Evolutionary conservation across 1,140 invertebrate genomes (phyloP), one percentile per base, ranked within the genome.

Genomic region (Drosophila baimaii): DNA sequence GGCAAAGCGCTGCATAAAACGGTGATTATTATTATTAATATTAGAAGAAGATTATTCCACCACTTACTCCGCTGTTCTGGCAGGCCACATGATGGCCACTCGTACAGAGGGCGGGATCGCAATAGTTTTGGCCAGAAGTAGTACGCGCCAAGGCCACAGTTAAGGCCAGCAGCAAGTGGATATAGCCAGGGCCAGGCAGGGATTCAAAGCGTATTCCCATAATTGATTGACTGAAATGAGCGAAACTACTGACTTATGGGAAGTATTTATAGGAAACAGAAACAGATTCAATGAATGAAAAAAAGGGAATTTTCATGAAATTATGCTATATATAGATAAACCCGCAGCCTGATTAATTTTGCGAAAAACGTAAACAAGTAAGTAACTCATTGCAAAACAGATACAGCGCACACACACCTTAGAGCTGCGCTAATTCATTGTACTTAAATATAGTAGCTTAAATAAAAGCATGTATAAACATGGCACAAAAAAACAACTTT

Each of bases 31-130:
- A 3, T 9, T 21, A 15, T 17, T 9, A 41, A 19, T 9, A 33
- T 47, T 7, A 3, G 39, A 3, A 5, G 5, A 39, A n/a, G n/a
- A n/a, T n/a, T n/a, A n/a, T n/a, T n/a, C n/a, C n/a, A n/a, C 15
- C 2, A 84, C 85, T 89, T 77, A 90, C 86, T 3, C 86, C 86
- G 41, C 59, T 90, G 41, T 71, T 81, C 43, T 70, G 63, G 15
- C 86, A 90, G 47, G 73, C 86, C 5, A 90, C 65, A 31, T 90
- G 86, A n/a, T 51, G 21, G 8, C 77, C 84, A 19, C 39, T 63
- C 15, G 76, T 64, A 55, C 83, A 88, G 3, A 88, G 56, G 0
- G 61, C 51, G 0, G 83, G 79, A 56, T 88, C 84, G n/a, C 83
- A 88, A 29, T 83, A 88, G 27, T 88, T 82, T n/a, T 88, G 83